A percentile compares a stretch with the other conserved stretches of the same genome.
These are phyloP conservation scores for Ornithorhynchus anatinus DNA, from an alignment of 2,113 vertebrate species.

Conservation along the genomic window DNA sequence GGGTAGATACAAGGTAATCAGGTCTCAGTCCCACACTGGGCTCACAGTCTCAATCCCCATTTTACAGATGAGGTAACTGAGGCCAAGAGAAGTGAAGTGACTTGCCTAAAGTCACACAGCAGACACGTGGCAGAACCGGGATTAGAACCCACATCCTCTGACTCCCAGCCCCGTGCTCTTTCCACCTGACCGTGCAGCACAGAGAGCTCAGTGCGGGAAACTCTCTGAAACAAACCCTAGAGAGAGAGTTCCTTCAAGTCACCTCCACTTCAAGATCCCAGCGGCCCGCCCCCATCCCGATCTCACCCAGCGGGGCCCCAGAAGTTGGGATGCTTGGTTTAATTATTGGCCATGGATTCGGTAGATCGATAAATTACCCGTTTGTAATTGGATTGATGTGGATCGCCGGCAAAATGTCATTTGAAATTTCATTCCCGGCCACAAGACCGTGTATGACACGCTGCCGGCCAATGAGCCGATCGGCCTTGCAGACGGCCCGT, in stretches of 20 bases:
- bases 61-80: no score
- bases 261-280: no score
- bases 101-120: no score
- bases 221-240: not conserved
- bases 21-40: no score
- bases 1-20: no score
- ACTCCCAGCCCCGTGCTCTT: not conserved
- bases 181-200: not conserved
- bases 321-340: not conserved
- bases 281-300: rapidly evolving
- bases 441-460: not conserved
- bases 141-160: no score
- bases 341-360: slow-evolving; percentile 16
- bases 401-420: slow-evolving; percentile 7
- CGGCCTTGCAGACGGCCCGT: not conserved
- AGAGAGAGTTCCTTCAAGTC: rapidly evolving
- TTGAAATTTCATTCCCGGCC: not conserved
- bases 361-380: slow-evolving; percentile 26
- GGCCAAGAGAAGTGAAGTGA: no score
- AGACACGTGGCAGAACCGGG: no score
- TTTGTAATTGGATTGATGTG: slow-evolving; percentile 42
- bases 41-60: no score
- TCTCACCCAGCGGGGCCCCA: rapidly evolving
- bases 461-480: slow-evolving; percentile 34
- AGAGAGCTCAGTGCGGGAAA: rapidly evolving